Evolutionary conservation across 2,797 vertebrate species (phyloP), one percentile per base, ranked within the genome.

Genomic region (Setipinna tenuifilis): DNA sequence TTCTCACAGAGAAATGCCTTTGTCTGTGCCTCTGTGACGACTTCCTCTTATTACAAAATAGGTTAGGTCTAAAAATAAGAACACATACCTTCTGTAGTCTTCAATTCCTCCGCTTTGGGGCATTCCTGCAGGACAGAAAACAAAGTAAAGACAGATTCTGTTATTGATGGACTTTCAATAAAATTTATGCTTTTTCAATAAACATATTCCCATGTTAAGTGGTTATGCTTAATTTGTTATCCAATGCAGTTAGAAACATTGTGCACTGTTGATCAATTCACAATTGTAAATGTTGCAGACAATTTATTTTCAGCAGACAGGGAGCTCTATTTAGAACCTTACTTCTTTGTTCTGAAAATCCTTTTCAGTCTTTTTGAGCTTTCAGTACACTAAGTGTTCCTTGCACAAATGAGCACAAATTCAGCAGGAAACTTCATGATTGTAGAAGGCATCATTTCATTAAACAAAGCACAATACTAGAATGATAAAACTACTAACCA

Each of bases 91-190:
- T 94, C 94, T 75, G 61, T 84, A 54, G 89, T 89, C 86, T 93
- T 95, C 82, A 81, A 85, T 58, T 95, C 95, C 2, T 95, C 95
- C 82, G 95, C 92, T 90, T 95, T 96, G 61, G 90, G 93, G 84
- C 92, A 92, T 82, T 95, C 95, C 96, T 96, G 91, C 3, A 82
- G 4, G 85, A 78, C 85, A 44, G 65, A 90, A 91, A 85, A 75
- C 25, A 48, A 83, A 86, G 31, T 31, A 44, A 44, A 9, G 31
- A 44, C 41, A 78, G 31, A 6, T 78, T 35, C 17, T 19, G 35
- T 21, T 78, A 78, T 78, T 78, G 19, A 41, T 78, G 19, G 31
- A 78, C 17, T 31, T 78, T 44, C 16, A 9, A 44, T 44, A 19
- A 78, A 75, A 75, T 14, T 4, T 75, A n/a, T 71, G 28, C 31